Evolutionary conservation across 2,113 vertebrate species (phyloP).

Genomic region (Sarotherodon lohbergeri): DNA sequence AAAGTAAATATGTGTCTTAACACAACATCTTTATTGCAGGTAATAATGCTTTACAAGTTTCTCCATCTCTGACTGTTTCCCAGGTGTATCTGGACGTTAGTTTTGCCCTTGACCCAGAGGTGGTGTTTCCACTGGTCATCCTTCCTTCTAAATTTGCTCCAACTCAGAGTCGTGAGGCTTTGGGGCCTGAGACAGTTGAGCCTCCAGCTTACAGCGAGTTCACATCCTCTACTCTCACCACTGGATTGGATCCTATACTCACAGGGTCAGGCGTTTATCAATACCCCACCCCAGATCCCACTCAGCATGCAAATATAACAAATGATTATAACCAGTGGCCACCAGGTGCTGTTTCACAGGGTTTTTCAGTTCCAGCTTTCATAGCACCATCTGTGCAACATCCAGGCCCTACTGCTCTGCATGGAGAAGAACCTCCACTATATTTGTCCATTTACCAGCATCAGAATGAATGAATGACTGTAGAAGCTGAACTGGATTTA

Average conservation of each 20-base stretch:
- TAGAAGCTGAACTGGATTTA: neutral
- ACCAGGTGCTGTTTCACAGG: neutral
- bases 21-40: neutral
- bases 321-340: neutral
- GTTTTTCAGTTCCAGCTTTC: neutral
- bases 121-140: constrained; percentile 54
- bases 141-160: neutral
- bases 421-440: neutral
- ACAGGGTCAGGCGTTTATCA: neutral
- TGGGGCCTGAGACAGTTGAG: neutral
- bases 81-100: constrained; percentile 49
- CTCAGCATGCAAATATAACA: neutral
- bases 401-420: neutral
- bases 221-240: neutral
- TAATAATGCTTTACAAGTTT: neutral
- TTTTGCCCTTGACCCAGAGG: constrained; percentile 46
- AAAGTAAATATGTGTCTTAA: neutral
- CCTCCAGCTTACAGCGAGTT: accelerated
- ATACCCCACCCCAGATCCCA: neutral
- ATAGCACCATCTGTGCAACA: neutral
- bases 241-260: neutral
- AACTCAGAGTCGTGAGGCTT: neutral
- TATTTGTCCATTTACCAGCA: neutral
- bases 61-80: neutral
- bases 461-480: neutral